Evolutionary conservation across 2,113 vertebrate genomes (phyloP), one percentile per base, ranked within the genome.

Genomic region (Cheirogaleus medius): DNA sequence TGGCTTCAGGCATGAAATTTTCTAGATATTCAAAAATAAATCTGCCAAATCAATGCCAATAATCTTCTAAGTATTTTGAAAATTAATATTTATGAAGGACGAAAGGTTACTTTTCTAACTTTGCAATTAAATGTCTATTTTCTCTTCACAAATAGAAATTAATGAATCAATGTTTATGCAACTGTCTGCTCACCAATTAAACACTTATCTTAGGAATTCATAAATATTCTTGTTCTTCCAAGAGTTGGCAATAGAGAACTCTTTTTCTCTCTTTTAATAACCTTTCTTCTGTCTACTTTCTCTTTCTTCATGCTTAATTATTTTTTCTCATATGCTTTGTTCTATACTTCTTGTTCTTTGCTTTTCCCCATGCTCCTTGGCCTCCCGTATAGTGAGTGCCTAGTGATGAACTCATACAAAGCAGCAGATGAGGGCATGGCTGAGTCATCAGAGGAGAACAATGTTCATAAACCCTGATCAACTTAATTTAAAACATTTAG

Each of bases 101-200:
- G 0, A 94, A 97, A 78, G 80, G 0, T 87, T 90, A 68, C 66
- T 95, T 87, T 94, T 52, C 23, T 90, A 73, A 97, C 23, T 97
- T 97, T 93, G 76, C 42, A 95, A 90, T 96, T 97, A 96, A 95
- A 90, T 93, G 18, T 93, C 47, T 87, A 94, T 95, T 97, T 97
- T 95, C 77, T 97, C 42, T 82, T 94, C 69, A 68, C 63, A 97
- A 96, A 64, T 68, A 93, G 86, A 95, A 97, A 95, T 76, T 94
- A 98, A 95, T 96, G 69, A 97, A 82, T 82, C 69, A 91, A 92
- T 97, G 64, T 90, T 97, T 90, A 95, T 97, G 93, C 42, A 69
- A n/a, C 84, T 95, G 69, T 87, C 47, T 91, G 60, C 39, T 94
- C 96, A 63, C 82, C 94, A 97, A 85, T 96, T 97, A 96, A 97